phyloP scores from a whole-genome alignment of 2,113 vertebrate genomes.

The Toxostoma redivivum region DNA sequence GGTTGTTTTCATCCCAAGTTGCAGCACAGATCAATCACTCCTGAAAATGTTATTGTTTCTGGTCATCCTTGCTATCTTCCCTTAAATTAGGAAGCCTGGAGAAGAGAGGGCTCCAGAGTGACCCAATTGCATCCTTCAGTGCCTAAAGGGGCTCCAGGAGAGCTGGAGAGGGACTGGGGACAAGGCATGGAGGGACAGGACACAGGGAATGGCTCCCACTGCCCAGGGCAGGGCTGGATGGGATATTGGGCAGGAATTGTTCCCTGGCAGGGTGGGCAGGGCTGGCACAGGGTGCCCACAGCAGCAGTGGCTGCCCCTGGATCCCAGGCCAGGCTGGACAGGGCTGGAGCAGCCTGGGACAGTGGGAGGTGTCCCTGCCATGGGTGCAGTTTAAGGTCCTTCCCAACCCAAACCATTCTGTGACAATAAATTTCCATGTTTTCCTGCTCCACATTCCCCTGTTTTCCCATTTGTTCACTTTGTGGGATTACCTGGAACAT shows the following conservation, averaged over 20 bases:
- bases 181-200: background rate
- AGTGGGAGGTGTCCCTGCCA: background rate
- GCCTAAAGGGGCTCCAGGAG: background rate
- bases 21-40: background rate
- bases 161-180: background rate
- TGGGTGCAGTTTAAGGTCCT: fast-evolving
- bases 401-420: background rate
- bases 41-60: background rate
- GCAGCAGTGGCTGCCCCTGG: background rate
- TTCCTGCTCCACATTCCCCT: background rate
- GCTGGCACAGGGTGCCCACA: background rate
- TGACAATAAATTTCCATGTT: background rate
- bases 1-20: background rate
- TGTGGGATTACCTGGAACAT: background rate
- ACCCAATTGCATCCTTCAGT: background rate
- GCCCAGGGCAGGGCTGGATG: background rate
- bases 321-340: background rate
- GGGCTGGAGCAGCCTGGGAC: background rate
- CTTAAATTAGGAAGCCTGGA: background rate
- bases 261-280: background rate
- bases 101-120: background rate
- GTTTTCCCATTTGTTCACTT: background rate
- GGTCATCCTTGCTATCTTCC: background rate
- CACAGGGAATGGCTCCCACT: background rate
- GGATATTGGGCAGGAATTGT: background rate